Evolutionary conservation across 2,113 vertebrate genomes (phyloP), one percentile per base, ranked within the genome.

Genomic region (Garra rufa): DNA sequence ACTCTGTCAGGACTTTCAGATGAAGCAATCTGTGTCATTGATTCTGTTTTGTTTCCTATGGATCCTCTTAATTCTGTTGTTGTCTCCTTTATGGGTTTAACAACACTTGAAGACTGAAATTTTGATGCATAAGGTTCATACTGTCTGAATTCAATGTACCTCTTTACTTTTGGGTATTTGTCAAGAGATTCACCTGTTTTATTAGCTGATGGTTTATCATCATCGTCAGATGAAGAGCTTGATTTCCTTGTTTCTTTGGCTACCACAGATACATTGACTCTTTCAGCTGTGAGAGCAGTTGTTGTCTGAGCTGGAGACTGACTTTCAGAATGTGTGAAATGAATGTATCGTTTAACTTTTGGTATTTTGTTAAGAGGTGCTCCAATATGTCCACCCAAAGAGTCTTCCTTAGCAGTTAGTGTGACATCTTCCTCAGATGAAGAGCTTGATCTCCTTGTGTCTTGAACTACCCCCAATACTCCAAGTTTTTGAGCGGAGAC

Each of bases 321-420:
- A 43, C 8, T 6, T 5, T 82, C 57, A 75, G 57, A 21, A 13
- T 26, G 44, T 79, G 79, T 79, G 17, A 87, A 85, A 19, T 83
- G 17, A 21, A 87, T 82, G 63, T 71, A 87, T 70, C 38, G 28
- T 43, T 87, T 82, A 15, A 85, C 63, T 44, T 55, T 87, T 78
- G 86, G 86, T 67, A 85, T 11, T 82, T 11, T 73, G 13, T 77
- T 11, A 24, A 70, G 14, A 44, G 19, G 73, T 9, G 9, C 0
- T 30, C 1, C 41, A 14, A 8, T 83, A 63, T 52, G 43, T 17
- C 6, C 44, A 30, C 46, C 26, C 34, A 67, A 55, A 24, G 46
- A 0, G 6, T 76, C 74, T 69, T n/a, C 57, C 8, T 21, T 44
- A 38, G 38, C 34, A 34, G 34, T 34, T 34, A 43, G 1, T 17